Conservation (phyloP, 2,113 vertebrate species). For the Gambusia holbrooki region DNA sequence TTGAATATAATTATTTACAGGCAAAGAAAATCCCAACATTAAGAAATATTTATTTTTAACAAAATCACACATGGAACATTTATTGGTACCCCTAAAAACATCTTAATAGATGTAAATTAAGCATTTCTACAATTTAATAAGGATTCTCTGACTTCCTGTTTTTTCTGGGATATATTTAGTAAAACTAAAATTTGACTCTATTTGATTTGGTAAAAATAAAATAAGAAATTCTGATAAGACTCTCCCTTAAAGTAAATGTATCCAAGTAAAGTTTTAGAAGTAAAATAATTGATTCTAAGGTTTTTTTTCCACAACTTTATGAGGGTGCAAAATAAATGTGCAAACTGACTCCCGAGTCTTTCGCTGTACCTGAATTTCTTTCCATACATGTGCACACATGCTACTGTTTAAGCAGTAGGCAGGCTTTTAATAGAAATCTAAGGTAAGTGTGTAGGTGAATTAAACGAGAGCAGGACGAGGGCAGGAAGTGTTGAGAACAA, state of each 20-base stretch:
- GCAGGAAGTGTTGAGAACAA: slow-evolving; percentile 61
- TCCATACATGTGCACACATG: not conserved
- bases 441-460: slow-evolving; percentile 12
- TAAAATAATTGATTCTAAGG: too few species aligned
- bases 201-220: not conserved
- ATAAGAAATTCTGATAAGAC: not conserved
- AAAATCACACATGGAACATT: not conserved
- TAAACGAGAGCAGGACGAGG: slow-evolving; percentile 31
- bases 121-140: not conserved
- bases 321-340: too few species aligned
- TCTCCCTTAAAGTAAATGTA: too few species aligned
- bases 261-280: too few species aligned
- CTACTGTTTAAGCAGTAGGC: slow-evolving; percentile 1
- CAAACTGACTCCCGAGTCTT: too few species aligned
- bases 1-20: not conserved
- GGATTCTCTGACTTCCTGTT: too few species aligned
- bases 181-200: not conserved
- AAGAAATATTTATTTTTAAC: not conserved
- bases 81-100: not conserved
- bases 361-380: not conserved
- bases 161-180: not conserved
- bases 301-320: too few species aligned
- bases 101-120: not conserved
- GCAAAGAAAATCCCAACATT: not conserved
- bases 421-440: slow-evolving; percentile 33